phyloP scores from a whole-genome alignment of 1,140 invertebrate species.

The Lepeophtheirus salmonis region DNA sequence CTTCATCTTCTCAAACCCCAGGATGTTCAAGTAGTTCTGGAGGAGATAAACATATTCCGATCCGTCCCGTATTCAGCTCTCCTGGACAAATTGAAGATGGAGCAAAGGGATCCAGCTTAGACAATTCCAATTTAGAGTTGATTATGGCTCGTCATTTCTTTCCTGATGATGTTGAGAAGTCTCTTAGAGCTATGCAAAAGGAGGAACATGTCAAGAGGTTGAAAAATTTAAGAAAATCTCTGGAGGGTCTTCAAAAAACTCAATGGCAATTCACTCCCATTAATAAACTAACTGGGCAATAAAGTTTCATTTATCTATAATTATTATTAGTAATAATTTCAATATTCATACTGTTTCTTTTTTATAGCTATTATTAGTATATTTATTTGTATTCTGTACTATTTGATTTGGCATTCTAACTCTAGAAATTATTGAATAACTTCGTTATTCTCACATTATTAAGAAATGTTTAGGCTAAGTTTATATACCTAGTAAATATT shows the following conservation, averaged over 20 bases:
- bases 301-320: neutral
- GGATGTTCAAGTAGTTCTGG: neutral
- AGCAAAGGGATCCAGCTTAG: neutral
- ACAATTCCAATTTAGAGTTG: neutral
- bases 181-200: neutral
- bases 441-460: no score
- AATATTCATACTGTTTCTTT: neutral
- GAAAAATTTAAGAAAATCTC: neutral
- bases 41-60: neutral
- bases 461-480: no score
- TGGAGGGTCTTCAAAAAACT: neutral
- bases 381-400: no score
- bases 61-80: neutral
- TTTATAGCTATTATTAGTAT: no score
- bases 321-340: neutral
- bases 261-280: neutral
- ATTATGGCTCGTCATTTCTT: neutral
- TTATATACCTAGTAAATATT: no score
- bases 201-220: neutral
- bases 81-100: neutral
- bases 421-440: no score
- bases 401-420: no score
- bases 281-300: neutral
- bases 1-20: neutral
- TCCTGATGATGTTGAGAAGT: neutral